phyloP scores from a whole-genome alignment of 2,113 vertebrate genomes.

The Xyrauchen texanus region DNA sequence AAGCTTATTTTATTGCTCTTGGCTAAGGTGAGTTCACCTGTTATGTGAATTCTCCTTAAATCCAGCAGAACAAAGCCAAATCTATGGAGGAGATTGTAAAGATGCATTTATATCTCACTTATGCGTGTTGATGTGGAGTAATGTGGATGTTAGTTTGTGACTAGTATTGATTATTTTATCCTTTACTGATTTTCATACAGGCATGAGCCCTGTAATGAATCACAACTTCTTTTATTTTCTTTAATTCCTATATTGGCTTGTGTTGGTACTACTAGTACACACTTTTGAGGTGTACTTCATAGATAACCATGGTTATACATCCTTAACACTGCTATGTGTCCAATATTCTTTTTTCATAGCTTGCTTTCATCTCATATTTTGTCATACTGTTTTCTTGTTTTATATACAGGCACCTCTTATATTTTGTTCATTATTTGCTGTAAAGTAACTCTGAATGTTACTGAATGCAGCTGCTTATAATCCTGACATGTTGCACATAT shows the following conservation, averaged over 20 bases:
- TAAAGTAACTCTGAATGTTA: background rate
- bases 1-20: background rate
- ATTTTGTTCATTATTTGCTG: background rate
- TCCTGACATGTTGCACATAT: background rate
- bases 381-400: background rate
- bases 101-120: background rate
- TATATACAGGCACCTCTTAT: background rate
- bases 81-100: background rate
- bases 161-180: no score
- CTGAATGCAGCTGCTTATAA: background rate
- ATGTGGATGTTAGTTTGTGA: background rate
- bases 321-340: no score
- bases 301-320: no score
- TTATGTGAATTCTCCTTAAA: background rate
- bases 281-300: no score
- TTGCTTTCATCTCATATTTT: no score
- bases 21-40: slow-evolving; percentile 14
- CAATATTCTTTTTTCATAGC: no score
- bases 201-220: no score
- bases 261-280: background rate
- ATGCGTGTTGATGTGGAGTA: no score
- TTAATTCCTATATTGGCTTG: no score
- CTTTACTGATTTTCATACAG: no score
- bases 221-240: no score
- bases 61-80: slow-evolving; percentile 1